Base-by-base conservation (phyloP, 2,797 vertebrate genomes). In the Semaprochilodus insignis region DNA sequence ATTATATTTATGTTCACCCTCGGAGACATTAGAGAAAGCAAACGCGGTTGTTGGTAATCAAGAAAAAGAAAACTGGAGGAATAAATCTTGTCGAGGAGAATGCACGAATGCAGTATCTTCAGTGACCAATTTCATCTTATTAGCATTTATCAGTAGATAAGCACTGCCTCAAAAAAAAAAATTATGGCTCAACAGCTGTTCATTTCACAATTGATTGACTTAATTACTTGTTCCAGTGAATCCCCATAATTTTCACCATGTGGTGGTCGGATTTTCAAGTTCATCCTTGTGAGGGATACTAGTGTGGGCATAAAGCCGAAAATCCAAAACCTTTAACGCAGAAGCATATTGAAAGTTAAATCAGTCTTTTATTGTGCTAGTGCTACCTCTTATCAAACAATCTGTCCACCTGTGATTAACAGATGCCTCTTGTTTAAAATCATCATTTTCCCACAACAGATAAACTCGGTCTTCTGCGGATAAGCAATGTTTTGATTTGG, bases 111-210 rank as follows among this genome's bases (percentile, higher is more conserved):
- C 13, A 0, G 54, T 21, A 73, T 63, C 76, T 54, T 19, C 10
- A 57, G 70, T 85, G 76, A 78, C 76, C 63, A 75, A 31, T 63
- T 81, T 69, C 71, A 55, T 52, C 23, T 34, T 57, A 74, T 82
- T 81, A 74, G 19, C 63, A 78, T 81, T 81, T 73, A 80, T 81
- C 71, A 62, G 40, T 60, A 27, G 77, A 70, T 70, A 83, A 74
- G 62, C 59, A 54, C 17, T 69, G 52, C 52, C 60, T 78, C 69
- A 78, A 70, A 74, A 85, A 82, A 70, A 67, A 85, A 82, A 70
- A 85, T 78, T 82, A 76, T 80, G 77, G 60, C 44, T 65, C 72
- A 82, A 83, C 84, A 85, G 73, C 84, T 85, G 81, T 66, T 82
- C 65, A 85, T 79, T 82, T 77, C 74, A 52, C 65, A 77, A 77